Evolutionary conservation across 2,797 vertebrate species (phyloP).

Genomic region (Dendrocincla tyrannina): DNA sequence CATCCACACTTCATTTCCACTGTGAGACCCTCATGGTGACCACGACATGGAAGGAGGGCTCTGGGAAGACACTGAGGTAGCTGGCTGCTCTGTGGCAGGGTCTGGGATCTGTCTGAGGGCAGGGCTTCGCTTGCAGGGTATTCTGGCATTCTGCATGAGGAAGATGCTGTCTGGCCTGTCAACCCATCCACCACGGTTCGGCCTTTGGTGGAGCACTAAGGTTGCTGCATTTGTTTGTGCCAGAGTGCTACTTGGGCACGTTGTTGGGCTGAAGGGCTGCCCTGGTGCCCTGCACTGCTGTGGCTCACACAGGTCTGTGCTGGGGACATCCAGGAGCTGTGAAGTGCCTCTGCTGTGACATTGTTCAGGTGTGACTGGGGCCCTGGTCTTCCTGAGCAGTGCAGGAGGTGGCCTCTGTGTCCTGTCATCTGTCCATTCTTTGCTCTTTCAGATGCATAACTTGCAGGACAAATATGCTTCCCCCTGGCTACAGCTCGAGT

Average conservation of each 20-base stretch:
- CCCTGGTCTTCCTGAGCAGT: neutral
- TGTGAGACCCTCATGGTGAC: accelerated
- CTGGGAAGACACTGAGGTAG: neutral
- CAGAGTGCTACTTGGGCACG: accelerated
- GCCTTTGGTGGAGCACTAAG: neutral
- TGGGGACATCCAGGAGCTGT: neutral
- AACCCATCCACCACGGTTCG: neutral
- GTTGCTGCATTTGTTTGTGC: accelerated
- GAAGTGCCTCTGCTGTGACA: neutral
- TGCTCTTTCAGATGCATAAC: neutral
- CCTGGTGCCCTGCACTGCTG: accelerated
- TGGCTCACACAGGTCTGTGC: neutral
- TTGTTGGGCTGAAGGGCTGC: neutral
- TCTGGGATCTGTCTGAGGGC: accelerated
- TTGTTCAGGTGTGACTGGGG: neutral
- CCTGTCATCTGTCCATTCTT: neutral
- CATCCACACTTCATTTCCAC: accelerated
- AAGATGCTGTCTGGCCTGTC: neutral
- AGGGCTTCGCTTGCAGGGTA: accelerated
- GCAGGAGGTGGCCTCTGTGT: neutral
- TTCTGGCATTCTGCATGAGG: accelerated
- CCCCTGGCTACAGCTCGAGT: neutral
- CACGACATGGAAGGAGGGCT: accelerated
- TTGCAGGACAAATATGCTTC: neutral
- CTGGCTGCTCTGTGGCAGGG: neutral